phyloP scores from a whole-genome alignment of 2,888 invertebrate species.

The Acleris literana region DNA sequence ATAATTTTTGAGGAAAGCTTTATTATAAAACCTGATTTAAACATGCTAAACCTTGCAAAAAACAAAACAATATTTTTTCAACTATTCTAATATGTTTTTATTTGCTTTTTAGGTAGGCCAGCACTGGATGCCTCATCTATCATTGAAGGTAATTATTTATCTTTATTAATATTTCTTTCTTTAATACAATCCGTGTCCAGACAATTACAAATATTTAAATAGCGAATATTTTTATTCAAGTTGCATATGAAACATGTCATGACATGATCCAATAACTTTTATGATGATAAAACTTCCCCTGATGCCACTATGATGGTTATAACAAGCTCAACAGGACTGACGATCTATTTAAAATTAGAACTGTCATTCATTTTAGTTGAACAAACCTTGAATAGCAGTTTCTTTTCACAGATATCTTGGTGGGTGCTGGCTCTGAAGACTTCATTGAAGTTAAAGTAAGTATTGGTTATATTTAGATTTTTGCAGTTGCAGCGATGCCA shows the following conservation, averaged over 20 bases:
- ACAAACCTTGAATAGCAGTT: neutral
- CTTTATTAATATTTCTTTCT: too few species aligned
- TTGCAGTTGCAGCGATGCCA: neutral
- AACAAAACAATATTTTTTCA: neutral
- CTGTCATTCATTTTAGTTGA: neutral
- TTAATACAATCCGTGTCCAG: too few species aligned
- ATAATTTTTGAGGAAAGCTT: constrained; percentile 53
- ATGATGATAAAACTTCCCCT: constrained; percentile 48
- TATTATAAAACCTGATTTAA: constrained; percentile 16
- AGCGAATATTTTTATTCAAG: neutral
- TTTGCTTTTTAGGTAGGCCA: constrained; percentile 1
- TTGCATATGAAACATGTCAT: constrained; percentile 8
- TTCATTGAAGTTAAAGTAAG: too few species aligned
- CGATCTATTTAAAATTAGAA: neutral
- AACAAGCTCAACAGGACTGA: constrained; percentile 59
- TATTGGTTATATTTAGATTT: neutral
- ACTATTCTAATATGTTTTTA: neutral
- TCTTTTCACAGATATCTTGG: neutral
- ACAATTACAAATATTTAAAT: too few species aligned
- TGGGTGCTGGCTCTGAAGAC: neutral
- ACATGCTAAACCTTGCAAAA: neutral
- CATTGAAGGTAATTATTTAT: neutral
- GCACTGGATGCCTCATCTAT: too few species aligned
- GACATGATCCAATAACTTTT: constrained; percentile 40
- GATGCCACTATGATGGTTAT: constrained; percentile 49